Percentiles rank a stretch among this genome's conserved stretches.
Conservation (phyloP, 2,113 vertebrate species). For the Sturnira hondurensis region DNA sequence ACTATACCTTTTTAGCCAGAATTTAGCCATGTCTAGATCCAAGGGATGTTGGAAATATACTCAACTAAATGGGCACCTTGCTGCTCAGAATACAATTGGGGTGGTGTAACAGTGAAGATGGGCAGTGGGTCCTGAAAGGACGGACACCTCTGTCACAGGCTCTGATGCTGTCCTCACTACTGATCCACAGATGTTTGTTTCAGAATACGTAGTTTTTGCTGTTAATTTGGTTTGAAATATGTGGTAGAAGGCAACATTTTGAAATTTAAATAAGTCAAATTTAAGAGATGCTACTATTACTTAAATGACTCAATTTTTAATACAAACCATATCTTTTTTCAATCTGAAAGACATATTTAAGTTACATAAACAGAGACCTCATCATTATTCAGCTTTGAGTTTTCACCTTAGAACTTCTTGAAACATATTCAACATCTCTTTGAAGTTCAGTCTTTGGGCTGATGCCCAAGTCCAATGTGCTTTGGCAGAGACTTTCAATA, state of each 20-base stretch:
- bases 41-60: background rate
- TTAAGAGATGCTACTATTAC: background rate
- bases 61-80: background rate
- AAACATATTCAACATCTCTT: conserved; percentile 21
- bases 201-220: background rate
- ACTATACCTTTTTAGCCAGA: background rate
- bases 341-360: background rate
- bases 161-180: background rate
- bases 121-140: background rate
- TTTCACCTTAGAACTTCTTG: conserved; percentile 27
- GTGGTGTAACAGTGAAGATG: background rate
- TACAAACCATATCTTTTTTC: background rate
- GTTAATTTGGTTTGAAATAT: background rate
- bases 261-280: background rate
- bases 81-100: background rate
- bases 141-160: background rate
- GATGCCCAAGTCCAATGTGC: conserved; percentile 18
- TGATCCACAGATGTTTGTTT: background rate
- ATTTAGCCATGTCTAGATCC: background rate
- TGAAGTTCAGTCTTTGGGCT: conserved; percentile 44
- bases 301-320: background rate
- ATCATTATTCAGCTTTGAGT: conserved; percentile 31
- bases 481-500: conserved; percentile 10
- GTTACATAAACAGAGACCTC: background rate
- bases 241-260: background rate